Evolutionary conservation across 1,140 invertebrate species (phyloP).

Genomic region (Aradophagus sp.): DNA sequence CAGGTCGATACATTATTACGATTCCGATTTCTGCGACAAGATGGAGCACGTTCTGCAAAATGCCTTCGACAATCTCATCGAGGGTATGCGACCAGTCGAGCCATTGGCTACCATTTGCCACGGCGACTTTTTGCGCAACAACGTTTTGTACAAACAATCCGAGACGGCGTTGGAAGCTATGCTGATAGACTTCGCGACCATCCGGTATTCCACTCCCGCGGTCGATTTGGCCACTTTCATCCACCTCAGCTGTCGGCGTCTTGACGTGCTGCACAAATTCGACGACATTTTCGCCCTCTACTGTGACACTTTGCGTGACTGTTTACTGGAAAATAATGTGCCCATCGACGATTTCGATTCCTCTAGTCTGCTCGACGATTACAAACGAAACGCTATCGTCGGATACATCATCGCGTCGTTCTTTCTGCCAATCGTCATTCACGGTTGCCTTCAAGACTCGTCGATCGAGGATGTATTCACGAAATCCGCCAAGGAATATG

Average conservation of each 20-base stretch:
- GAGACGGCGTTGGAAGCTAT: constrained; percentile 16
- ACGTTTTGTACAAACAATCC: constrained; percentile 25
- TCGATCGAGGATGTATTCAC: constrained; percentile 9
- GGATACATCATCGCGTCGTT: constrained; percentile 38
- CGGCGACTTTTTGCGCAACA: constrained; percentile 53
- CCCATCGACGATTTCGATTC: background rate
- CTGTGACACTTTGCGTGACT: constrained; percentile 8
- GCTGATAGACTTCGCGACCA: constrained; percentile 53
- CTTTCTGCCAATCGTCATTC: constrained; percentile 30
- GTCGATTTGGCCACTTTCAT: constrained; percentile 43
- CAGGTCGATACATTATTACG: constrained; percentile 33
- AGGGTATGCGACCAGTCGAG: constrained; percentile 13
- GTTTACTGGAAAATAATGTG: constrained; percentile 13
- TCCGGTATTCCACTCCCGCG: constrained; percentile 33
- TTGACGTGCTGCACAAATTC: constrained; percentile 18
- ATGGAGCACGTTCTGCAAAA: constrained; percentile 21
- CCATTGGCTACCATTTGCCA: constrained; percentile 50
- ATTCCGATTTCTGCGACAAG: constrained; percentile 33
- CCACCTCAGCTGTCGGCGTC: constrained; percentile 27
- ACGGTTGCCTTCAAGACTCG: background rate
- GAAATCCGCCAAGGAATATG: constrained; percentile 3
- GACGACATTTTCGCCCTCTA: constrained; percentile 25
- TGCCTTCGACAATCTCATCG: constrained; percentile 11
- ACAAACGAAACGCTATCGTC: constrained; percentile 28
- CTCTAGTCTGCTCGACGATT: constrained; percentile 36